Percentiles rank a stretch among this genome's conserved stretches.
phyloP scores from a whole-genome alignment of 64 coral and sea anemone genomes.

The Astreopora myriophthalma region DNA sequence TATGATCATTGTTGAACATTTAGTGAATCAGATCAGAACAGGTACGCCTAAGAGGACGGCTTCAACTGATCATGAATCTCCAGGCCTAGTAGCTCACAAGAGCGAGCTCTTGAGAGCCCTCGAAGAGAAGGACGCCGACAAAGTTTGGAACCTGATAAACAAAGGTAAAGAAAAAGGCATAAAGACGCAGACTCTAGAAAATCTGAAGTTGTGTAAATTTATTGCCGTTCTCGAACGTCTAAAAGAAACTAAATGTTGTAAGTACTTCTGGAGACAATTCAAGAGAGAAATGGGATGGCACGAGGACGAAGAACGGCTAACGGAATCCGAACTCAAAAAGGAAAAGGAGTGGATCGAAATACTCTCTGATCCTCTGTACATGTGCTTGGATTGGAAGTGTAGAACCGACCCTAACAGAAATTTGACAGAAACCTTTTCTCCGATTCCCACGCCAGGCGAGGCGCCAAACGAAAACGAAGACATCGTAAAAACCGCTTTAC shows the following conservation, averaged over 20 bases:
- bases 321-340: neutral
- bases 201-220: neutral
- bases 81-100: too few species aligned
- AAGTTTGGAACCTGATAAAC: neutral
- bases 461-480: neutral
- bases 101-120: neutral
- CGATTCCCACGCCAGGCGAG: neutral
- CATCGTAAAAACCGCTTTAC: neutral
- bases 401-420: neutral
- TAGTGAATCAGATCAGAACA: too few species aligned
- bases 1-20: too few species aligned
- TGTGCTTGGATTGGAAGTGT: neutral
- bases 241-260: neutral
- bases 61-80: too few species aligned
- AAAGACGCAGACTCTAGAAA: neutral
- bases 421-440: neutral
- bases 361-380: constrained; percentile 1
- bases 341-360: neutral
- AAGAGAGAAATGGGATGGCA: neutral
- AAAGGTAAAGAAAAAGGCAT: neutral
- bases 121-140: neutral
- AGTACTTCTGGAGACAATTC: neutral
- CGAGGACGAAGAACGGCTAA: neutral
- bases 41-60: too few species aligned
- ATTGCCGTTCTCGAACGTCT: neutral